Percentiles rank a stretch among this genome's conserved stretches.
phyloP scores from a whole-genome alignment of 2,797 vertebrate species.

The Lates japonicus region DNA sequence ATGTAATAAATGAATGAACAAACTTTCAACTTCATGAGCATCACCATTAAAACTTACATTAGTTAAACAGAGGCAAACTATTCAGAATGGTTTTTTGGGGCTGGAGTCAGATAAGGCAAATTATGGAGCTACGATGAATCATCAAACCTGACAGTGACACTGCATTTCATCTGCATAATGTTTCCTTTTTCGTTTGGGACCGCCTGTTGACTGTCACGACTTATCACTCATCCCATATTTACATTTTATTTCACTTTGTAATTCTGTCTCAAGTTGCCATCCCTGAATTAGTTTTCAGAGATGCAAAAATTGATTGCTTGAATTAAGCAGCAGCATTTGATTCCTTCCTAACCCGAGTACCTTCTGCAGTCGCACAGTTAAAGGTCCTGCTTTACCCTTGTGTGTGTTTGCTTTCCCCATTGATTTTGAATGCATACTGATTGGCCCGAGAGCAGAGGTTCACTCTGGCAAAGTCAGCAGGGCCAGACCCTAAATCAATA shows the following conservation, averaged over 20 bases:
- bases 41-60: neutral
- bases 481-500: conserved; percentile 58
- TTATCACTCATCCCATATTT: conserved; percentile 36
- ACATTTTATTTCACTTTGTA: conserved; percentile 48
- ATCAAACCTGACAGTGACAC: conserved; percentile 33
- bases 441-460: conserved; percentile 34
- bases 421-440: conserved; percentile 60
- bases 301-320: conserved; percentile 27
- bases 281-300: conserved; percentile 23
- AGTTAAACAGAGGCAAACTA: conserved; percentile 7
- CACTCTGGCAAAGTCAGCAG: conserved; percentile 45
- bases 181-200: conserved; percentile 1
- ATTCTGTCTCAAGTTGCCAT: conserved; percentile 30
- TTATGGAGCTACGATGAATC: conserved; percentile 30
- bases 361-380: conserved; percentile 30
- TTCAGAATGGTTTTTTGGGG: neutral
- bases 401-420: conserved; percentile 37
- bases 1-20: neutral
- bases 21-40: neutral
- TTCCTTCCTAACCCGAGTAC: conserved; percentile 11
- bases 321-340: conserved; percentile 33
- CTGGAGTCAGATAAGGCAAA: conserved; percentile 2
- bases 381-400: conserved; percentile 31
- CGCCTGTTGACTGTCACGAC: conserved; percentile 24
- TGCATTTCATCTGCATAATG: conserved; percentile 55